phyloP scores from a whole-genome alignment of 2,797 vertebrate genomes.

The Hypotaenidia okinawae region DNA sequence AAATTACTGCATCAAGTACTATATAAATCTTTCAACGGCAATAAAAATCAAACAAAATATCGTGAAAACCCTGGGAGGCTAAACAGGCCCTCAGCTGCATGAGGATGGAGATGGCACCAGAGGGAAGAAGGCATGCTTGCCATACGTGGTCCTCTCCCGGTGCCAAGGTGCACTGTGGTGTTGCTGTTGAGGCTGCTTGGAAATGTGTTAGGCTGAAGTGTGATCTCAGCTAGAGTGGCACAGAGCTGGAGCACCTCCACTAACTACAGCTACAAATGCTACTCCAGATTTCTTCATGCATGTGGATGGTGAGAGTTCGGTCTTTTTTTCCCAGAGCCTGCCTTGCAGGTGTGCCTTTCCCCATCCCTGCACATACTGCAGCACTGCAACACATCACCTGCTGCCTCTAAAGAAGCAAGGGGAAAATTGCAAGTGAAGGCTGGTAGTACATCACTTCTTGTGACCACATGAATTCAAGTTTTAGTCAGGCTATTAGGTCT shows the following conservation, averaged over 20 bases:
- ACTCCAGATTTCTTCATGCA: neutral
- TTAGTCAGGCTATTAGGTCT: neutral
- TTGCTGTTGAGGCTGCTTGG: neutral
- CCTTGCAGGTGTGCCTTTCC: neutral
- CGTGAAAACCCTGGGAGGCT: neutral
- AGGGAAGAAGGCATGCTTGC: neutral
- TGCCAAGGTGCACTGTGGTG: neutral
- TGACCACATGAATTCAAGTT: neutral
- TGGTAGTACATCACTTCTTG: neutral
- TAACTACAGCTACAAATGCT: neutral
- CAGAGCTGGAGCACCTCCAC: neutral
- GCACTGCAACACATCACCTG: fast-evolving
- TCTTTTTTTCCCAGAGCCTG: neutral
- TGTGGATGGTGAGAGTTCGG: neutral
- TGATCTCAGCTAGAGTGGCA: neutral
- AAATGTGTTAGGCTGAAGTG: neutral
- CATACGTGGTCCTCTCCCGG: neutral
- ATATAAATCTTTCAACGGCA: neutral
- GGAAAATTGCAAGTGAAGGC: neutral
- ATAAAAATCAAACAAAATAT: neutral
- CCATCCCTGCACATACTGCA: too few relatives aligned
- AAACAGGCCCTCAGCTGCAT: neutral
- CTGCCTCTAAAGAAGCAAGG: neutral
- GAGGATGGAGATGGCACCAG: neutral
- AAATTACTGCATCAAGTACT: neutral